phyloP scores from a whole-genome alignment of 2,797 vertebrate genomes.

The Columba guinea region DNA sequence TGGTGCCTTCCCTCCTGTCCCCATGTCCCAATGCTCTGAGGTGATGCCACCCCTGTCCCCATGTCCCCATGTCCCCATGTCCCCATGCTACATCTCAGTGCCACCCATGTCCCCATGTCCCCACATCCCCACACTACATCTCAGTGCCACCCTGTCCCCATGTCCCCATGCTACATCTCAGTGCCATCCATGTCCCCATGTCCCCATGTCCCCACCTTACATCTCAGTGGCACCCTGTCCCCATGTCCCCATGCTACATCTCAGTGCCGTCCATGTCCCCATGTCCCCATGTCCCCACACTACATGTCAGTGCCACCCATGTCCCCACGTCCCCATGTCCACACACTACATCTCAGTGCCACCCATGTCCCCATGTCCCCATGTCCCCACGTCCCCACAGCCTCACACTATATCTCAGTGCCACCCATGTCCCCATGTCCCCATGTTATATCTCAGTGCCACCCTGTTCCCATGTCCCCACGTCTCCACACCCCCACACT shows the following conservation, averaged over 20 bases:
- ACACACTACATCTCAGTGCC: not conserved
- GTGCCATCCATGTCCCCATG: too few species aligned
- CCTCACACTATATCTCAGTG: not conserved
- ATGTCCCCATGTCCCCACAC: too few species aligned
- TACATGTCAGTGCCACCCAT: not conserved
- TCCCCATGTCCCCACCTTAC: not conserved
- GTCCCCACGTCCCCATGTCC: not conserved
- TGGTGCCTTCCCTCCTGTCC: too few species aligned
- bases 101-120: not conserved
- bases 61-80: not conserved
- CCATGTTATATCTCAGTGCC: not conserved
- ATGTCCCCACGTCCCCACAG: too few species aligned
- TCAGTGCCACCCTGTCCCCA: too few species aligned
- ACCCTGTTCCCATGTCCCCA: not conserved
- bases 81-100: too few species aligned
- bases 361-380: too few species aligned
- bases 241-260: not conserved
- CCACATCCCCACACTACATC: too few species aligned
- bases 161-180: too few species aligned
- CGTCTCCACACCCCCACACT: not conserved
- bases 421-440: not conserved
- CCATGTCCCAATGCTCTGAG: too few species aligned
- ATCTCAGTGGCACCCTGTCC: too few species aligned
- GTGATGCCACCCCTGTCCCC: not conserved
- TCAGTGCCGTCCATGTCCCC: too few species aligned